These are phyloP conservation scores for Lobophora halterata DNA, from an alignment of 2,888 invertebrate species.

Conservation along the genomic window DNA sequence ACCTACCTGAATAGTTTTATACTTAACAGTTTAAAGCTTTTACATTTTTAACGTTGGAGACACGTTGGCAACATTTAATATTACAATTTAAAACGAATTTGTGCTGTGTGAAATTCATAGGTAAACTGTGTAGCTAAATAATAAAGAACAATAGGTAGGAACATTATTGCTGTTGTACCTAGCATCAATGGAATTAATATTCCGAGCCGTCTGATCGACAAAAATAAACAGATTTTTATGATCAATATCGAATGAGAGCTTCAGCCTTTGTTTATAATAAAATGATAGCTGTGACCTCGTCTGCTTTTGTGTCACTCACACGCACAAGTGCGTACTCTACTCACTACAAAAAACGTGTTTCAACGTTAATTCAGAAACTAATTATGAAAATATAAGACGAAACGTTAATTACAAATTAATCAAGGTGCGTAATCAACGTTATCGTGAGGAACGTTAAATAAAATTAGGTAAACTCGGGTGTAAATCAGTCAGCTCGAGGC, in stretches of 20 bases:
- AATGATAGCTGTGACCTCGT: slow-evolving; percentile 10
- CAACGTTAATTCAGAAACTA: too few species aligned
- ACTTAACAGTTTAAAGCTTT: too few species aligned
- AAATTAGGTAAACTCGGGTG: slow-evolving; percentile 32
- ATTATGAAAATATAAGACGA: slow-evolving; percentile 1
- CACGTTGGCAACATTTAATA: too few species aligned
- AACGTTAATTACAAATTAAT: slow-evolving; percentile 22
- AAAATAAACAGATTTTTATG: slow-evolving; percentile 26
- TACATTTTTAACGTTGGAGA: too few species aligned
- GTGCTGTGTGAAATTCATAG: too few species aligned
- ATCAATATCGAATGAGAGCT: slow-evolving; percentile 9
- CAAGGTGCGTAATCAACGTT: slow-evolving; percentile 26
- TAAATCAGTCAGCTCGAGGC: slow-evolving; percentile 43
- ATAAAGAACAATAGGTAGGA: slow-evolving; percentile 22
- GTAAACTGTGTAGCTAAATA: slow-evolving; percentile 6
- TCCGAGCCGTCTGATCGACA: slow-evolving; percentile 24
- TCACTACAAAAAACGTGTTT: too few species aligned
- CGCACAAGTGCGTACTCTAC: too few species aligned
- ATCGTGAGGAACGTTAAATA: slow-evolving; percentile 27
- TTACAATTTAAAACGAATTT: too few species aligned
- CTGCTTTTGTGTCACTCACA: slow-evolving; percentile 14
- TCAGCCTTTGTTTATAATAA: slow-evolving; percentile 17
- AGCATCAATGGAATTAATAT: slow-evolving; percentile 26
- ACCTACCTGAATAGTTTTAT: too few species aligned
- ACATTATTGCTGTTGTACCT: slow-evolving; percentile 21